phyloP scores from a whole-genome alignment of 30 jellyfish, hydroid and myxozoan species.

The Catostylus mosaicus region DNA sequence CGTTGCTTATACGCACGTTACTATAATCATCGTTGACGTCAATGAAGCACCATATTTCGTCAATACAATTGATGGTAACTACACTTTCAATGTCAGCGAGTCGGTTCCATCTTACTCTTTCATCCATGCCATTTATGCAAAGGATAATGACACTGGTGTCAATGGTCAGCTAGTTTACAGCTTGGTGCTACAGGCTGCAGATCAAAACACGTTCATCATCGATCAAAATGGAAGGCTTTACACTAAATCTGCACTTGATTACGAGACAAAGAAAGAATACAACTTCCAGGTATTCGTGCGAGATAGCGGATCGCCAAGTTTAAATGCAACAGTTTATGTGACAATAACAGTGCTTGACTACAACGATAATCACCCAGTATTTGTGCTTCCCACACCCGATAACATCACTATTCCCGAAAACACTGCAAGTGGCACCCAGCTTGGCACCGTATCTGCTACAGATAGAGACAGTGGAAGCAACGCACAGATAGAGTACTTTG shows the following conservation, averaged over 20 bases:
- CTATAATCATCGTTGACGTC: conserved; percentile 75
- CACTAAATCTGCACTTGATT: conserved; percentile 57
- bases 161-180: conserved; percentile 77
- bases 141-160: conserved; percentile 72
- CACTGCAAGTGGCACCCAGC: conserved; percentile 65
- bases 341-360: conserved; percentile 60
- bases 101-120: conserved; percentile 62
- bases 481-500: conserved; percentile 50
- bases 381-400: conserved; percentile 42
- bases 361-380: conserved; percentile 88
- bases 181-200: conserved; percentile 48
- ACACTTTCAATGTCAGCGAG: conserved; percentile 75
- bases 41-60: conserved; percentile 85
- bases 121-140: conserved; percentile 66
- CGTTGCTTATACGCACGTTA: conserved; percentile 68
- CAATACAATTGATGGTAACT: conserved; percentile 34
- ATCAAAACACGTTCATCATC: conserved; percentile 48
- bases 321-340: conserved; percentile 47
- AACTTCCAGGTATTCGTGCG: conserved; percentile 51
- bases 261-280: conserved; percentile 61
- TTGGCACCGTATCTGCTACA: conserved; percentile 68
- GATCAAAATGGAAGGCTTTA: conserved; percentile 71
- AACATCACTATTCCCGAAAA: conserved; percentile 70
- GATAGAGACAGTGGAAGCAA: conserved; percentile 76
- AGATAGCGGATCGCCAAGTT: conserved; percentile 62